A percentile compares a stretch with the other conserved stretches of the same genome.
Conservation (phyloP, 2,113 vertebrate genomes). For the Myrmophylax atrothorax region DNA sequence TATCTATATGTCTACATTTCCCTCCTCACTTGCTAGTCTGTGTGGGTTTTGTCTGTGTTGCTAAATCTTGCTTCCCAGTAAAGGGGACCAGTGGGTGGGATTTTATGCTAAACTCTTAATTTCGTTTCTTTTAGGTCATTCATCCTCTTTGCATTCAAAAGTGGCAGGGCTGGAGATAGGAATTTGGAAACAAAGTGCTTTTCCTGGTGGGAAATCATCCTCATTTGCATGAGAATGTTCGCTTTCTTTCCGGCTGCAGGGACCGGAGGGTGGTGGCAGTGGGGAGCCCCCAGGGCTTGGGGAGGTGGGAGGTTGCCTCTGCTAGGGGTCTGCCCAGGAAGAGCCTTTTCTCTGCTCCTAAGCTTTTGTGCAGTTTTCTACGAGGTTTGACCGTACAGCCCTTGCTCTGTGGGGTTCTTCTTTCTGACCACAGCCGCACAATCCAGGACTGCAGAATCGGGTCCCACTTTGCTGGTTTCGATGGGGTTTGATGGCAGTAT, state of each 20-base stretch:
- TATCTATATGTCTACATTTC: not conserved
- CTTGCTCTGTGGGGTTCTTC: not conserved
- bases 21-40: not conserved
- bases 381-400: not conserved
- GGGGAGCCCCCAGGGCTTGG: not conserved
- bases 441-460: not conserved
- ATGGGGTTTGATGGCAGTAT: not conserved
- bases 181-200: conserved; percentile 43
- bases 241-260: not conserved
- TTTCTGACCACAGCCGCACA: not conserved
- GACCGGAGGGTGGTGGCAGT: not conserved
- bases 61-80: not conserved
- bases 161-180: not conserved
- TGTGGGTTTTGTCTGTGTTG: not conserved
- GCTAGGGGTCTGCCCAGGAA: not conserved
- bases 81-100: not conserved
- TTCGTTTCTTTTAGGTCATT: conserved; percentile 4
- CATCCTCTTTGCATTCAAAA: conserved; percentile 6
- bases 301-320: not conserved
- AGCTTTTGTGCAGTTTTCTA: not conserved
- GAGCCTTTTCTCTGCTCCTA: not conserved
- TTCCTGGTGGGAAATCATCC: conserved; percentile 10
- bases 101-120: conserved; percentile 2
- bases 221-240: conserved; percentile 39
- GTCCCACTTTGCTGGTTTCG: not conserved